Conservation (phyloP, 2,113 vertebrate species). For the Cyanoderma ruficeps region DNA sequence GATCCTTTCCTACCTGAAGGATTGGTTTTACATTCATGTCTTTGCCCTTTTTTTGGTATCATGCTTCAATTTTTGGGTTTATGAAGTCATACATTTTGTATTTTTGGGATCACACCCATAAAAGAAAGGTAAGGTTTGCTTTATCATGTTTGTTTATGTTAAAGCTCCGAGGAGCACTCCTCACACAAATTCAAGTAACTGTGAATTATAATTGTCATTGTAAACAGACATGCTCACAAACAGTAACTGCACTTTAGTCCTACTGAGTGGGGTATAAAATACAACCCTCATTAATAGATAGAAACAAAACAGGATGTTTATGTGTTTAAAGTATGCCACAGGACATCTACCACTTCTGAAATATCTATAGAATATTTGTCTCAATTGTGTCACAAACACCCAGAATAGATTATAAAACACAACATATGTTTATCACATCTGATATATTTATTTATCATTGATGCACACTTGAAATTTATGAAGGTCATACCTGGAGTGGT, state of each 20-base stretch:
- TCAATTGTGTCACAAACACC: not conserved
- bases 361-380: not conserved
- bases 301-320: not conserved
- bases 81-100: not conserved
- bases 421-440: not conserved
- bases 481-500: not conserved
- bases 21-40: not conserved
- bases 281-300: not conserved
- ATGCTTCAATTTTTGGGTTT: not conserved
- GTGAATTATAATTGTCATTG: not conserved
- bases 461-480: not conserved
- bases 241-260: not conserved
- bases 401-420: not conserved
- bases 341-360: not conserved
- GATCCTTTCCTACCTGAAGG: not conserved
- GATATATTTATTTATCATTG: not conserved
- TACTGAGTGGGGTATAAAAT: not conserved
- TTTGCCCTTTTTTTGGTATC: not conserved
- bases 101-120: not conserved
- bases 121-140: not conserved
- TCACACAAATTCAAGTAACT: not conserved
- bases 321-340: not conserved
- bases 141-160: not conserved
- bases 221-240: not conserved
- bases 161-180: not conserved